These are phyloP conservation scores for Tricholauxania praeusta DNA, from an alignment of 2,888 invertebrate genomes.

Conservation along the genomic window DNA sequence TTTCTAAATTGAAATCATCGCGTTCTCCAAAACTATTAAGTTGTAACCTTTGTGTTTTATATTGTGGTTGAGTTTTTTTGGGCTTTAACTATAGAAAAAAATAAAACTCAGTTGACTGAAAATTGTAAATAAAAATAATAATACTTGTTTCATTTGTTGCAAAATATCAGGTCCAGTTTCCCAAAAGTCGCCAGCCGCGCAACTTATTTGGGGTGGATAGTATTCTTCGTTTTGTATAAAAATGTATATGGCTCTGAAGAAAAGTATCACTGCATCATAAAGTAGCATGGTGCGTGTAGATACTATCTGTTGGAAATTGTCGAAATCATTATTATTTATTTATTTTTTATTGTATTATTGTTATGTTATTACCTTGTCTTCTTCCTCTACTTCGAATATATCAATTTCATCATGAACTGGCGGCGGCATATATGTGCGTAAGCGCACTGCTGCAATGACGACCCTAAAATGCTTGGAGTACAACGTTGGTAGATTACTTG, in stretches of 20 bases:
- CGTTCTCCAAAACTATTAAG: conserved; percentile 73
- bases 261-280: conserved; percentile 94
- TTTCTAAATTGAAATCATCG: conserved; percentile 69
- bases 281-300: conserved; percentile 71
- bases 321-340: background rate
- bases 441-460: conserved; percentile 50
- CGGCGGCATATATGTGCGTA: conserved; percentile 56
- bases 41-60: conserved; percentile 72
- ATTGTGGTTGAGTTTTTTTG: conserved; percentile 71
- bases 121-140: conserved; percentile 43
- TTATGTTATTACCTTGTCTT: conserved; percentile 46
- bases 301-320: conserved; percentile 45
- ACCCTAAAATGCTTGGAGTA: conserved; percentile 55
- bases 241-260: conserved; percentile 83
- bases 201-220: conserved; percentile 52
- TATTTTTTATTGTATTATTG: background rate
- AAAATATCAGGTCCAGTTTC: conserved; percentile 73
- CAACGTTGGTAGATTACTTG: conserved; percentile 53
- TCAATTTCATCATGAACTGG: conserved; percentile 56
- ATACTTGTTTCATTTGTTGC: conserved; percentile 76
- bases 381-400: conserved; percentile 51
- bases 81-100: conserved; percentile 71
- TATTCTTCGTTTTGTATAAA: conserved; percentile 48
- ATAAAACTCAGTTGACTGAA: background rate
- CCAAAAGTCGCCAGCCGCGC: conserved; percentile 65